These are phyloP conservation scores for Nestor notabilis DNA, from an alignment of 2,113 vertebrate species.

Conservation along the genomic window DNA sequence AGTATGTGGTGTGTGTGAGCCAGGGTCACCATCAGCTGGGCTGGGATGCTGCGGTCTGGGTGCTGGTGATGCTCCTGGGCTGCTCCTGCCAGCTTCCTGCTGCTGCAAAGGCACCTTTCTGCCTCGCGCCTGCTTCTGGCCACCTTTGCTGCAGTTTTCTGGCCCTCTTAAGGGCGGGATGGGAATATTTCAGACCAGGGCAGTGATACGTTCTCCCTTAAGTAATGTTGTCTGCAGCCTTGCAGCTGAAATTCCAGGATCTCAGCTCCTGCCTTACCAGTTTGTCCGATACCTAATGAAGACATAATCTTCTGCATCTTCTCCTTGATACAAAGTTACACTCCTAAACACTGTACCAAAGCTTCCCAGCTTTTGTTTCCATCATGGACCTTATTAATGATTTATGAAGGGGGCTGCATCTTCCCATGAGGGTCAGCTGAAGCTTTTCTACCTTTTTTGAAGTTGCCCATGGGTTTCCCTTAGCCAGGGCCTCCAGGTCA, in stretches of 20 bases:
- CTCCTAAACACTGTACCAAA: neutral
- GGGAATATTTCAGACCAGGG: neutral
- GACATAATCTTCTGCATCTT: neutral
- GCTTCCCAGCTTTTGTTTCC: neutral
- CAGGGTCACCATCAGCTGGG: neutral
- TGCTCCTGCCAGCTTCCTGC: neutral
- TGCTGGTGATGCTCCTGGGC: neutral
- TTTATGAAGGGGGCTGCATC: neutral
- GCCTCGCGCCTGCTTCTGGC: neutral
- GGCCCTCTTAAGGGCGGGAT: neutral
- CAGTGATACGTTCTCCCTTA: neutral
- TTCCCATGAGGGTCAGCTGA: neutral
- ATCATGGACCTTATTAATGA: accelerated
- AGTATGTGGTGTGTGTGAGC: neutral
- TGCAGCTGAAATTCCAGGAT: neutral
- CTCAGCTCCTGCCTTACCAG: neutral
- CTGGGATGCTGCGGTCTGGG: neutral
- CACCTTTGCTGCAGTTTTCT: neutral
- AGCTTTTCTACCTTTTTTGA: neutral
- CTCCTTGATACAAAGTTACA: neutral
- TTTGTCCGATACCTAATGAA: neutral
- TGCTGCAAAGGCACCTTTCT: neutral
- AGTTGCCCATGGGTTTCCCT: neutral
- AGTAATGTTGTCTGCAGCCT: neutral
- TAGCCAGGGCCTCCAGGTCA: too few species aligned